Evolutionary conservation across 2,113 vertebrate genomes (phyloP).

Genomic region (Sphyrna mokarran): DNA sequence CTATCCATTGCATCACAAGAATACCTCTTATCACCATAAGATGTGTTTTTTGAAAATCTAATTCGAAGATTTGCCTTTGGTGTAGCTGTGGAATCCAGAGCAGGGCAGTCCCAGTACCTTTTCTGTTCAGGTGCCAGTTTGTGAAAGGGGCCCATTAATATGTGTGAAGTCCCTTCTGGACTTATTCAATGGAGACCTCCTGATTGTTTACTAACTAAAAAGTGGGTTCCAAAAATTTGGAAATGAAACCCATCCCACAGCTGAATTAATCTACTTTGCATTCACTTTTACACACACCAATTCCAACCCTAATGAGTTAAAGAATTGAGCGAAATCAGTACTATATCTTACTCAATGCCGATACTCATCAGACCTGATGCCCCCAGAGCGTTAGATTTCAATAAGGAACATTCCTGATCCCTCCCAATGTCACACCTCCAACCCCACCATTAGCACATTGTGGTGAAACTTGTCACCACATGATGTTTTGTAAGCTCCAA

Average conservation of each 20-base stretch:
- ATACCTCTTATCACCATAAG: background rate
- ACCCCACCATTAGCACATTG: background rate
- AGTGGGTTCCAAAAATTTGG: background rate
- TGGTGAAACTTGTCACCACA: background rate
- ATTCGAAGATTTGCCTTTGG: no score
- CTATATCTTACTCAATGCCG: background rate
- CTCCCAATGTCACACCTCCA: background rate
- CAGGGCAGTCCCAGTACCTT: background rate
- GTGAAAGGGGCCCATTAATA: background rate
- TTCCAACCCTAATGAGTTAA: background rate
- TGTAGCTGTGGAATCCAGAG: background rate
- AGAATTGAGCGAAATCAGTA: background rate
- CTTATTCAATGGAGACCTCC: background rate
- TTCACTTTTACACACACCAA: background rate
- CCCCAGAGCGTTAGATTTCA: background rate
- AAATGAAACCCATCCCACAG: background rate
- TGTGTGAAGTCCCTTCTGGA: background rate
- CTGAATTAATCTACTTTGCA: background rate
- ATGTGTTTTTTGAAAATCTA: background rate
- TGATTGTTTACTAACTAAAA: background rate
- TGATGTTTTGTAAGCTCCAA: background rate
- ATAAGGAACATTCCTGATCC: background rate
- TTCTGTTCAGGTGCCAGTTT: background rate
- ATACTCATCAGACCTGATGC: no score
- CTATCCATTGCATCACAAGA: no score